Percentiles rank a stretch among this genome's conserved stretches.
Evolutionary conservation across 2,888 invertebrate genomes (phyloP).

Genomic region (Heliconius sara): DNA sequence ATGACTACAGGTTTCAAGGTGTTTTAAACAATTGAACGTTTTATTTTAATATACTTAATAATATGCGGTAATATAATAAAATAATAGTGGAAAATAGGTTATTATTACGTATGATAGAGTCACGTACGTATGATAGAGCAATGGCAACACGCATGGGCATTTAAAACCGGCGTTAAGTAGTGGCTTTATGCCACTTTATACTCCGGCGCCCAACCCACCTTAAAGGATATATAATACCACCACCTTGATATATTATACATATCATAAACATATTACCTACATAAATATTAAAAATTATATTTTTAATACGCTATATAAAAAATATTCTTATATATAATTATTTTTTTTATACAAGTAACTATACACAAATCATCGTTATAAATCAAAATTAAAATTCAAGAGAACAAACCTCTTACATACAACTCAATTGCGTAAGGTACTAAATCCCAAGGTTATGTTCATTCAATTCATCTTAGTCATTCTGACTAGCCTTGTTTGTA

Average conservation of each 20-base stretch:
- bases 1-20: neutral
- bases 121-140: no score
- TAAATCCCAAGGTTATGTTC: conserved; percentile 28
- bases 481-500: neutral
- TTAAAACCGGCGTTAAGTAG: no score
- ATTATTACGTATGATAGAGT: neutral
- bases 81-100: neutral
- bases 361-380: neutral
- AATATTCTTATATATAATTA: no score
- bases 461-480: conserved; percentile 26
- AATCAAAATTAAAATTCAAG: conserved; percentile 3
- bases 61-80: neutral
- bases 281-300: no score
- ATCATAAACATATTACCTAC: no score
- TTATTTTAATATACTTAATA: neutral
- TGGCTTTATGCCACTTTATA: no score
- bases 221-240: no score
- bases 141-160: no score
- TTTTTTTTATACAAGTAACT: no score
- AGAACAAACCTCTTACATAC: neutral
- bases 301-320: no score
- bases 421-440: conserved; percentile 27
- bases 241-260: no score
- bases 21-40: neutral
- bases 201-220: no score